phyloP scores from a whole-genome alignment of 2,797 vertebrate species.

The Sebastes iracundus region DNA sequence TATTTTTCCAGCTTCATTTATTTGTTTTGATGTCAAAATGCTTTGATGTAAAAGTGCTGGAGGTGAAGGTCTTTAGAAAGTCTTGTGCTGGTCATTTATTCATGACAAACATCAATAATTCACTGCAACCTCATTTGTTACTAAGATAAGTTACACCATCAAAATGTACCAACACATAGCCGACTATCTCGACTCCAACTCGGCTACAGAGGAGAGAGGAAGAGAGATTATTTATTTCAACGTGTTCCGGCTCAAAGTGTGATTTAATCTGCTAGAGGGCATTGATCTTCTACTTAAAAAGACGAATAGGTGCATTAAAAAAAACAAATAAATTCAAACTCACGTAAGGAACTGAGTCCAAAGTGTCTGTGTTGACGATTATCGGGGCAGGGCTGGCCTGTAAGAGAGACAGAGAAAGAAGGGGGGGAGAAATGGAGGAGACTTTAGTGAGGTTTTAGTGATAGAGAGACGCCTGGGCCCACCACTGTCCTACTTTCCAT shows the following conservation, averaged over 20 bases:
- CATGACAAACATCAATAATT: conserved; percentile 56
- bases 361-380: conserved; percentile 96
- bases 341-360: conserved; percentile 97
- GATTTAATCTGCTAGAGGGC: neutral
- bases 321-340: conserved; percentile 67
- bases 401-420: conserved; percentile 46
- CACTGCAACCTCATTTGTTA: conserved; percentile 47
- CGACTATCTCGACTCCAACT: neutral
- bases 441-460: conserved; percentile 9
- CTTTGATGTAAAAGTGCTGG: neutral
- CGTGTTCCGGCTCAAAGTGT: neutral
- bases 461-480: conserved; percentile 19
- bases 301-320: neutral
- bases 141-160: conserved; percentile 7
- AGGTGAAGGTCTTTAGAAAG: conserved; percentile 23
- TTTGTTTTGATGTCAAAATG: conserved; percentile 31
- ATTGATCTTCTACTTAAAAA: neutral
- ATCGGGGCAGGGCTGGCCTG: conserved; percentile 96
- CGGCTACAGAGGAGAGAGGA: neutral
- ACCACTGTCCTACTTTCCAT: conserved; percentile 62
- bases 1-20: neutral
- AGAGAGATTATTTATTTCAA: neutral
- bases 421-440: conserved; percentile 13
- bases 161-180: neutral
- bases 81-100: conserved; percentile 43